Percentiles rank a stretch among this genome's conserved stretches.
phyloP scores from a whole-genome alignment of 2,797 vertebrate genomes.

The Champsocephalus gunnari region DNA sequence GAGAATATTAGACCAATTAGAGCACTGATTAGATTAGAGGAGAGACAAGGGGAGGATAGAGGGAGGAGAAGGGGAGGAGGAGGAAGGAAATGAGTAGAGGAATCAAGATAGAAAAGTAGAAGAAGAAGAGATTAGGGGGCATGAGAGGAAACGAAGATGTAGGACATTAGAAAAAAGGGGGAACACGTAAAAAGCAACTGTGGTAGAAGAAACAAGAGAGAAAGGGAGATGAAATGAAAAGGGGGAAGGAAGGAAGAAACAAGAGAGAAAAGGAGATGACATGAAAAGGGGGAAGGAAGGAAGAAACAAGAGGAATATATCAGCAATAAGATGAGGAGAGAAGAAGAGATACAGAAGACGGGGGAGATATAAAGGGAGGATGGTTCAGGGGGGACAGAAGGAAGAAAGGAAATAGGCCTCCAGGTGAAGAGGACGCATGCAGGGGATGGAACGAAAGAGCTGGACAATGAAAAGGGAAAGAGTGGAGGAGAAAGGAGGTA shows the following conservation, averaged over 20 bases:
- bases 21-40: constrained; percentile 47
- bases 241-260: neutral
- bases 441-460: neutral
- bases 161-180: neutral
- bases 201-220: too few species aligned
- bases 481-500: neutral
- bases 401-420: neutral
- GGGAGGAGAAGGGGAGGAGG: too few species aligned
- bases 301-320: neutral
- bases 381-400: neutral
- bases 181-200: neutral
- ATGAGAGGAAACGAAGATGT: neutral
- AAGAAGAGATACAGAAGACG: neutral
- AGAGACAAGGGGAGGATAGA: neutral
- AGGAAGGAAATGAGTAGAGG: too few species aligned
- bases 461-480: too few species aligned
- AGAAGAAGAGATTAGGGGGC: too few species aligned
- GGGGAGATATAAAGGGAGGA: too few species aligned
- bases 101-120: too few species aligned
- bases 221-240: neutral
- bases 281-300: neutral
- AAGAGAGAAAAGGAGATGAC: too few species aligned
- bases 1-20: constrained; percentile 67
- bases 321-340: too few species aligned
- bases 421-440: neutral